A percentile compares a stretch with the other conserved stretches of the same genome.
Conservation (phyloP, 2,888 invertebrate species). For the Endotricha flammealis region DNA sequence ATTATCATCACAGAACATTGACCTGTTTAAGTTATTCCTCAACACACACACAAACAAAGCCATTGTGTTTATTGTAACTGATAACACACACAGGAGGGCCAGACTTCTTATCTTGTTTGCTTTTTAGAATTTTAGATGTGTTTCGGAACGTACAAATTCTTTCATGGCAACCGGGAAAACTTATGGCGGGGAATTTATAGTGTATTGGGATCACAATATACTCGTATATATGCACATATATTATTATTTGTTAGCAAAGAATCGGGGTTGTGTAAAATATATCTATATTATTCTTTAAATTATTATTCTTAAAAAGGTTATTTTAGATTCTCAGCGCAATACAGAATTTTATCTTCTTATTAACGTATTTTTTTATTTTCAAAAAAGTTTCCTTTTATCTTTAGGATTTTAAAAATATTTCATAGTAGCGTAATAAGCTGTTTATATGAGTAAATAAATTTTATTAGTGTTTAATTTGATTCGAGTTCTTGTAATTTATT, state of each 20-base stretch:
- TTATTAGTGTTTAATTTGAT: too few species aligned
- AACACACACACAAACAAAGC: constrained; percentile 44
- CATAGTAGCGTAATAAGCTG: too few species aligned
- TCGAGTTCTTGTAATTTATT: too few species aligned
- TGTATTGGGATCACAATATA: neutral
- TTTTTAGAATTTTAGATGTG: constrained; percentile 43
- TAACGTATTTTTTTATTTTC: too few species aligned
- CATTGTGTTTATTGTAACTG: constrained; percentile 41
- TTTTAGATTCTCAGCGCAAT: too few species aligned
- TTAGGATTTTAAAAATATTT: too few species aligned
- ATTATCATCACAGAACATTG: constrained; percentile 64
- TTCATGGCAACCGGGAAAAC: constrained; percentile 7
- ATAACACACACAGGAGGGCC: constrained; percentile 46
- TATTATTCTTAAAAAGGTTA: too few species aligned
- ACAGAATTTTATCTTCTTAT: too few species aligned
- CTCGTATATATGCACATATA: neutral
- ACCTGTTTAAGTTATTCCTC: constrained; percentile 57
- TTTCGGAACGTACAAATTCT: constrained; percentile 14
- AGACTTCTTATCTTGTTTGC: constrained; percentile 55
- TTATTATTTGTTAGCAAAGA: neutral
- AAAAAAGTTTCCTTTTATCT: too few species aligned
- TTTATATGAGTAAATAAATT: too few species aligned
- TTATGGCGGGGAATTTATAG: constrained; percentile 1
- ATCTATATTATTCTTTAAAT: neutral
- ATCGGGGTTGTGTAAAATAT: neutral